Evolutionary conservation across 1,140 invertebrate species (phyloP).

Genomic region (Phocides pigmalion): DNA sequence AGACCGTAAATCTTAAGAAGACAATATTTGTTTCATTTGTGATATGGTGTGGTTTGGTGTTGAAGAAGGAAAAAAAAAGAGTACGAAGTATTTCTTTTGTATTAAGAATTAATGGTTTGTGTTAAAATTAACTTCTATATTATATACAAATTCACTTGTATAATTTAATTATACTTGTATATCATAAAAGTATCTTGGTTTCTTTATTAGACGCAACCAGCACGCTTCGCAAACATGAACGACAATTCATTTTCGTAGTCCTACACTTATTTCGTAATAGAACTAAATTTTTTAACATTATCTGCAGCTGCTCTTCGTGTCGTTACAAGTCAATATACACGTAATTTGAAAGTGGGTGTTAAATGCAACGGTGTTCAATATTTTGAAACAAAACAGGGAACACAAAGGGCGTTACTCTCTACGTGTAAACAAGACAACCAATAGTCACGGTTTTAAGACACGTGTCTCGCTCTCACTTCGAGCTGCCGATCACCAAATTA

Average conservation of each 20-base stretch:
- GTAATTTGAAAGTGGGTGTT: constrained; percentile 79
- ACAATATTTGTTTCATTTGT: too few relatives aligned
- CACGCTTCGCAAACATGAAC: not conserved
- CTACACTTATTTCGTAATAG: constrained; percentile 53
- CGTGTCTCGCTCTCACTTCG: constrained; percentile 43
- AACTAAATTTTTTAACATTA: constrained; percentile 46
- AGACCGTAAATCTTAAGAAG: too few relatives aligned
- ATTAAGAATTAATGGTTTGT: too few relatives aligned
- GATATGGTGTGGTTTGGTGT: too few relatives aligned
- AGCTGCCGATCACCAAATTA: constrained; percentile 65
- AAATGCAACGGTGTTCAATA: constrained; percentile 83
- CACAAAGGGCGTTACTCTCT: constrained; percentile 81
- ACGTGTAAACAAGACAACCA: constrained; percentile 61
- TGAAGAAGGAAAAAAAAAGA: too few relatives aligned
- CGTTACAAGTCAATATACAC: constrained; percentile 68
- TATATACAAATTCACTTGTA: too few relatives aligned
- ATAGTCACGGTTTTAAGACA: constrained; percentile 53
- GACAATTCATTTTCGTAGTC: constrained; percentile 25
- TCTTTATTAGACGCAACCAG: too few relatives aligned
- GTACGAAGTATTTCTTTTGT: too few relatives aligned
- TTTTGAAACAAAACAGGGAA: constrained; percentile 83
- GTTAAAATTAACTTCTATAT: too few relatives aligned
- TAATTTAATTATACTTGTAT: too few relatives aligned
- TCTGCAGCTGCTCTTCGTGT: constrained; percentile 52
- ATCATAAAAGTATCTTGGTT: too few relatives aligned